Conservation (phyloP, 2,888 invertebrate species). For the Meliscaeva auricollis region DNA sequence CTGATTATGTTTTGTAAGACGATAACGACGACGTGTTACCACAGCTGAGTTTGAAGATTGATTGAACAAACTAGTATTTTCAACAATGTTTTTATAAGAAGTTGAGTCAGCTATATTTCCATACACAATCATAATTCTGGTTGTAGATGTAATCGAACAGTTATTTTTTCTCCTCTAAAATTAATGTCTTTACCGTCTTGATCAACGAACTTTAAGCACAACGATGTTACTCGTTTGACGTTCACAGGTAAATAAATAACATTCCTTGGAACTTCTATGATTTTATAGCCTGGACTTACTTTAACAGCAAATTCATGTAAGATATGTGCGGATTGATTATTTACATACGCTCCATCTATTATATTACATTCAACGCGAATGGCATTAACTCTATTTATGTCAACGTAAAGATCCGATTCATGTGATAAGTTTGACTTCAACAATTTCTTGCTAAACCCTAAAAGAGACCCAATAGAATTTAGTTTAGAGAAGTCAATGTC, state of each 20-base stretch:
- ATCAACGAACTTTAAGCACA: constrained; percentile 78
- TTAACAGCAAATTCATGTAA: constrained; percentile 79
- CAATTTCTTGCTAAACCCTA: constrained; percentile 23
- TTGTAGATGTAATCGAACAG: constrained; percentile 77
- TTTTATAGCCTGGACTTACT: constrained; percentile 80
- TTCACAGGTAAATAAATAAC: constrained; percentile 80
- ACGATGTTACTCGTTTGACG: constrained; percentile 70
- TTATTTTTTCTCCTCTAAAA: constrained; percentile 79
- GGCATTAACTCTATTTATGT: background rate
- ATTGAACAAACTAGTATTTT: too few relatives aligned
- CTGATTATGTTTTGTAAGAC: too few relatives aligned
- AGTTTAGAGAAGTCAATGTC: constrained; percentile 54
- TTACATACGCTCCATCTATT: constrained; percentile 9
- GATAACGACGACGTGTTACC: too few relatives aligned
- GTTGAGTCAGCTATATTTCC: constrained; percentile 14
- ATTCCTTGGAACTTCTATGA: constrained; percentile 79
- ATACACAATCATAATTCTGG: constrained; percentile 35
- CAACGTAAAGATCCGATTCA: too few relatives aligned
- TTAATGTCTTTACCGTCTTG: constrained; percentile 78
- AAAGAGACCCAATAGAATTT: constrained; percentile 49
- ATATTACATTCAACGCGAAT: constrained; percentile 59
- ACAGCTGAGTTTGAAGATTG: too few relatives aligned
- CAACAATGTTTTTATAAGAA: too few relatives aligned
- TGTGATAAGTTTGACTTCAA: too few relatives aligned
- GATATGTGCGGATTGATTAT: constrained; percentile 78